These are phyloP conservation scores for Rhinogobio ventralis DNA, from an alignment of 2,797 vertebrate species.

Conservation along the genomic window DNA sequence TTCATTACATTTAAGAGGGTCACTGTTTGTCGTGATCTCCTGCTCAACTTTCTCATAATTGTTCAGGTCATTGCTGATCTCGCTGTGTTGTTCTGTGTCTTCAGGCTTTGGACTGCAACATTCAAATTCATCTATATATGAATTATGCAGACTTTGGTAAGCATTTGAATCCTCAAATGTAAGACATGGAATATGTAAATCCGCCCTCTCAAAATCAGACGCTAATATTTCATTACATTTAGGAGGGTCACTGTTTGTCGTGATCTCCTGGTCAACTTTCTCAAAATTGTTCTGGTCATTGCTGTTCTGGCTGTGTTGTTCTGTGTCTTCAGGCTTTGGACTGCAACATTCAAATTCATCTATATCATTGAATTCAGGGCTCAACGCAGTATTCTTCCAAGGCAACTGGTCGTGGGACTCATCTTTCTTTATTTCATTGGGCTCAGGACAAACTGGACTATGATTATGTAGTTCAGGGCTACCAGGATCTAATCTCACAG, in stretches of 20 bases:
- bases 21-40: background rate
- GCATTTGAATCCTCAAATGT: constrained; percentile 18
- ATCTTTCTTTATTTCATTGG: constrained; percentile 47
- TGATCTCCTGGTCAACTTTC: constrained; percentile 6
- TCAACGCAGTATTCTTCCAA: constrained; percentile 8
- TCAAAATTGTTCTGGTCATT: constrained; percentile 21
- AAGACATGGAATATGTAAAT: constrained; percentile 9
- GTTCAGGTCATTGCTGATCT: background rate
- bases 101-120: no score
- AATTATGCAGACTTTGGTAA: constrained; percentile 15
- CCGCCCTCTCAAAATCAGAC: constrained; percentile 8
- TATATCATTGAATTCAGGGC: constrained; percentile 43
- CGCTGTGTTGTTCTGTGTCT: no score
- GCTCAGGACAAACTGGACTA: constrained; percentile 53
- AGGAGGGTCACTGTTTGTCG: background rate
- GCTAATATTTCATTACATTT: constrained; percentile 17
- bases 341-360: constrained; percentile 37
- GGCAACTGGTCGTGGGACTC: constrained; percentile 18
- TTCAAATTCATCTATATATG: background rate
- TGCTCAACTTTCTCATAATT: constrained; percentile 22
- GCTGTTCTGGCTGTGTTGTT: background rate
- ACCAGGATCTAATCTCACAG: constrained; percentile 59
- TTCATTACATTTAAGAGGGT: constrained; percentile 16
- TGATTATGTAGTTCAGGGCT: constrained; percentile 51
- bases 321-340: constrained; percentile 45